A percentile compares a stretch with the other conserved stretches of the same genome.
Evolutionary conservation across 2,113 vertebrate genomes (phyloP).

Genomic region (Xenotilapia flavipinnis): DNA sequence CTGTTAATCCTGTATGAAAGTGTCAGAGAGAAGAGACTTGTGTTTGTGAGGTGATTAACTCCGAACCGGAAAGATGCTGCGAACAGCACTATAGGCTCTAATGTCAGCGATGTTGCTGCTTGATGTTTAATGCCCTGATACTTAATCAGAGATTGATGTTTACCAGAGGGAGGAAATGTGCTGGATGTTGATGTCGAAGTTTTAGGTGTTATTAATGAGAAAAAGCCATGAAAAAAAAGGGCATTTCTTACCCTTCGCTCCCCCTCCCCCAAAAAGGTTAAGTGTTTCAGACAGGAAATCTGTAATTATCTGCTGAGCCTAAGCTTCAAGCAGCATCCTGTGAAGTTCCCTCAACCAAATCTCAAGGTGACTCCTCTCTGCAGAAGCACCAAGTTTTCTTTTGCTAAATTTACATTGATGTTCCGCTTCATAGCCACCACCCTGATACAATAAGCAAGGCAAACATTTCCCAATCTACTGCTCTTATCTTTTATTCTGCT

Average conservation of each 20-base stretch:
- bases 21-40: constrained; percentile 48
- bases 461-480: constrained; percentile 38
- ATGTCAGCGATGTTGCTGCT: constrained; percentile 33
- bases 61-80: constrained; percentile 56
- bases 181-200: constrained; percentile 33
- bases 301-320: constrained; percentile 47
- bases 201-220: constrained; percentile 41
- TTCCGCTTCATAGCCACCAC: constrained; percentile 52
- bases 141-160: constrained; percentile 55
- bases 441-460: constrained; percentile 45
- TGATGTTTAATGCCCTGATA: constrained; percentile 50
- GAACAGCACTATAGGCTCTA: constrained; percentile 47
- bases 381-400: constrained; percentile 32
- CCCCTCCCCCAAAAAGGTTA: background rate
- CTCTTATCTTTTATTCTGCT: constrained; percentile 51
- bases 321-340: constrained; percentile 42
- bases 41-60: constrained; percentile 68
- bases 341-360: constrained; percentile 34
- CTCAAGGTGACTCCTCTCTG: constrained; percentile 57
- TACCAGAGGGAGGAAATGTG: constrained; percentile 37
- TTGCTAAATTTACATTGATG: constrained; percentile 47
- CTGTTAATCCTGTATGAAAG: constrained; percentile 55
- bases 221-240: background rate
- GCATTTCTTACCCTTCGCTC: background rate
- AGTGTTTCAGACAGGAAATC: constrained; percentile 43